Base-by-base conservation (phyloP, 2,113 vertebrate genomes). In the Galbula dea region DNA sequence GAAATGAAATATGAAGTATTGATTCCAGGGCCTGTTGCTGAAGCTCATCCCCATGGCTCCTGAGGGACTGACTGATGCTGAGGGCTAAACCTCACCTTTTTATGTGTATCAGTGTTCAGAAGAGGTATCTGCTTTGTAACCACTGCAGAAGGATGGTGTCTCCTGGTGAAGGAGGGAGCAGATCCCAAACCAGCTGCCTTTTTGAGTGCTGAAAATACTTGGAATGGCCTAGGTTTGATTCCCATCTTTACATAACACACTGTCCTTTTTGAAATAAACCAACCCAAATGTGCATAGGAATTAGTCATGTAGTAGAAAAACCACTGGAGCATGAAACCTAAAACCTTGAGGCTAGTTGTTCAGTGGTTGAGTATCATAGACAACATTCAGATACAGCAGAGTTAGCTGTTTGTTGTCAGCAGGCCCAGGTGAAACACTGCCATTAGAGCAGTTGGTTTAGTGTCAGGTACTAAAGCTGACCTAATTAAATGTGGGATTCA, bases 271-370 rank as follows among this genome's bases (percentile, higher is more conserved):
- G 68, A 84, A 71, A 83, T 93, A 94, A 96, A 94, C 15, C 76
- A 81, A 52, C 94, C 90, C 83, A 96, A 94, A 96, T 93, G 89
- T 75, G 88, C 86, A 83, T 73, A 75, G 39, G 32, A 30, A 88
- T 94, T 73, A 89, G 81, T 79, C 80, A 91, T 55, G 63, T 54
- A 88, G 90, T 90, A 95, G 91, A 89, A 93, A 61, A 94, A 73
- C 78, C 77, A 66, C 71, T 52, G 78, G 79, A 91, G 84, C 87
- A 10, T 76, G 59, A 93, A 95, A 62, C 79, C 48, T 63, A 78
- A 92, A 93, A 89, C 89, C 95, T 95, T 12, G 87, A 85, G 95
- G 94, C 87, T 55, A 68, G 82, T 86, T 91, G 79, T 80, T 83
- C 55, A 62, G 55, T 77, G 78, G 63, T 24, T 73, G 84, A 48